Evolutionary conservation across 2,113 vertebrate genomes (phyloP), one percentile per base, ranked within the genome.

Genomic region (Plecturocebus donacophilus): DNA sequence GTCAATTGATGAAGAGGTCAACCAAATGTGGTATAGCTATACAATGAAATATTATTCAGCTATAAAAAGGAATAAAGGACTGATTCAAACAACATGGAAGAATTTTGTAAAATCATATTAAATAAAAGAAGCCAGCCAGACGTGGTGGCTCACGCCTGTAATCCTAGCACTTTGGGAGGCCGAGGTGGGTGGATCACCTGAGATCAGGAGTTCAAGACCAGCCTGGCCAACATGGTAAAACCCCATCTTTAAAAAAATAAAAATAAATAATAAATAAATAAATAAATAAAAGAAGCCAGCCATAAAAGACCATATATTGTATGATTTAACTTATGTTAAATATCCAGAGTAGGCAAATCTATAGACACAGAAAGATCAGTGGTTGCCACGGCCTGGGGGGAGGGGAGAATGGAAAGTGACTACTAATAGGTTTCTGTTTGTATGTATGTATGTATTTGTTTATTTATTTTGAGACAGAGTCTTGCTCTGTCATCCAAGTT

Each of bases 51-150:
- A 42, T 87, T 75, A 83, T 66, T 83, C 32, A 40, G 47, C 13
- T n/a, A 94, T 42, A 38, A 88, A 95, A 70, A 95, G 42, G 40
- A 93, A 95, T 30, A 10, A 86, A 91, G 13, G 45, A 38, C 56
- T 95, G 45, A 58, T 38, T 75, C 3, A n/a, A 80, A 66, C 16
- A 64, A 27, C 49, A 75, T 75, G 73, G 61, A 66, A 71, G 38
- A 92, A 87, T 10, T 75, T 87, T 87, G 49, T 84, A 96, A 90
- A 17, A 70, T 66, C 35, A 68, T 71, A 27, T 54, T 54, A 83
- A 61, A 10, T 35, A 71, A 47, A 80, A 97, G 70, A 77, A 96
- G 16, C 30, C 66, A 75, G 40, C 82, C 45, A 90, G n/a, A n/a
- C n/a, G n/a, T n/a, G n/a, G n/a, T n/a, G n/a, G n/a, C n/a, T n/a